Evolutionary conservation across 2,888 invertebrate genomes (phyloP), one percentile per base, ranked within the genome.

Genomic region (Diplolepis rosae): DNA sequence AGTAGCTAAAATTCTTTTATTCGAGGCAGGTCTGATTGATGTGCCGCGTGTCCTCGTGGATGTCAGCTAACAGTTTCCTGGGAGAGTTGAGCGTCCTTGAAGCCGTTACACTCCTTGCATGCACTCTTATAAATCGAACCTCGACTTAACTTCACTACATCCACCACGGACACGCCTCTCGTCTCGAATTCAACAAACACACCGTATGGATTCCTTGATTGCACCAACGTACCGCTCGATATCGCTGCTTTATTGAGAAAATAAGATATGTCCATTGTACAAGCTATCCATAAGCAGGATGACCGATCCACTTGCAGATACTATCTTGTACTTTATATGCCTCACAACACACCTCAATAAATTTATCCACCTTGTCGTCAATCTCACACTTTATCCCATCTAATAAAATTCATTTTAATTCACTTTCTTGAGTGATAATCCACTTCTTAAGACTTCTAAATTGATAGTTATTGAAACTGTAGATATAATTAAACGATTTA

Each of bases 31-130:
- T 48, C 11, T 24, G 50, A 24, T 22, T 13, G 32, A 13, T 32
- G 27, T 51, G 54, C 56, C 69, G 78, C n/a, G n/a, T 83, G 83
- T 84, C 85, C 84, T 83, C 83, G 83, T 83, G 82, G 82, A 85
- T 69, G 72, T 82, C 81, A 83, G 82, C 81, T 81, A 80, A 79
- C 81, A 84, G 87, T 87, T 87, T 88, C 85, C 87, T 87, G 85
- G 80, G 83, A 84, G 84, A 85, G 82, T 75, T 78, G 79, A 70
- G 77, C 78, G 73, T 87, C 87, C 87, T 87, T 87, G 86, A 80
- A 82, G 84, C 82, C 82, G 83, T 82, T 84, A 83, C 81, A 82
- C 82, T 82, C 81, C 79, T 81, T 80, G 79, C 78, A 77, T 78
- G 73, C 74, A 68, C 52, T 42, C 52, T 65, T 79, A 76, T 75